Percentiles rank a stretch among this genome's conserved stretches.
phyloP scores from a whole-genome alignment of 2,797 vertebrate genomes.

The Acridotheres tristis region DNA sequence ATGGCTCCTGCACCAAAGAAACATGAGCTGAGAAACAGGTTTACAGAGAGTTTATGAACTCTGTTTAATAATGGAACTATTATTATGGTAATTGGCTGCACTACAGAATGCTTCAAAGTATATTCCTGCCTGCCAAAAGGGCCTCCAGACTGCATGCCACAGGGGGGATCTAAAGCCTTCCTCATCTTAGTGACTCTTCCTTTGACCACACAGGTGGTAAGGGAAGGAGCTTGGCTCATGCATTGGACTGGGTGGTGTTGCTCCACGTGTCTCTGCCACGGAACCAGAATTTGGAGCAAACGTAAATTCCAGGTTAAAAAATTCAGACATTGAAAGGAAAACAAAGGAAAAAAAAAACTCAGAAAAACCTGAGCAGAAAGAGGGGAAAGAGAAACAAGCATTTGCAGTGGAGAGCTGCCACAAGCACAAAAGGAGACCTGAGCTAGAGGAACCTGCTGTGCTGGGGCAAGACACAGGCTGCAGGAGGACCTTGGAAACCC shows the following conservation, averaged over 20 bases:
- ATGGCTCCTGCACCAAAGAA: constrained; percentile 22
- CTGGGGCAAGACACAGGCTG: background rate
- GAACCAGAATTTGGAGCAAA: background rate
- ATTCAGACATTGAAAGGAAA: background rate
- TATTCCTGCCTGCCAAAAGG: constrained; percentile 11
- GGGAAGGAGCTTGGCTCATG: background rate
- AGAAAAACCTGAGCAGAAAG: background rate
- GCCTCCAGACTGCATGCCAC: background rate
- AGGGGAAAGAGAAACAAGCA: background rate
- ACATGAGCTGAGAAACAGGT: constrained; percentile 36
- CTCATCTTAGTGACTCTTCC: background rate
- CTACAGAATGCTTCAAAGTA: background rate
- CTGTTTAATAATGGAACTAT: constrained; percentile 51
- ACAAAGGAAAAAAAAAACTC: background rate
- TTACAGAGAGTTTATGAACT: constrained; percentile 51
- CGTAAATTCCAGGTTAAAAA: background rate
- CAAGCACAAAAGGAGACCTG: background rate
- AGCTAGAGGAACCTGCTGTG: background rate
- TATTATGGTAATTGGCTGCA: constrained; percentile 31
- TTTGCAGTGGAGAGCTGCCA: background rate
- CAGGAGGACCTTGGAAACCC: background rate
- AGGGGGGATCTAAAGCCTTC: background rate
- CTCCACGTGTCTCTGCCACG: background rate
- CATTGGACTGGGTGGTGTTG: background rate
- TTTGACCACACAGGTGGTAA: background rate